phyloP scores from a whole-genome alignment of 30 jellyfish, hydroid and myxozoan species.

The Clytia hemisphaerica region DNA sequence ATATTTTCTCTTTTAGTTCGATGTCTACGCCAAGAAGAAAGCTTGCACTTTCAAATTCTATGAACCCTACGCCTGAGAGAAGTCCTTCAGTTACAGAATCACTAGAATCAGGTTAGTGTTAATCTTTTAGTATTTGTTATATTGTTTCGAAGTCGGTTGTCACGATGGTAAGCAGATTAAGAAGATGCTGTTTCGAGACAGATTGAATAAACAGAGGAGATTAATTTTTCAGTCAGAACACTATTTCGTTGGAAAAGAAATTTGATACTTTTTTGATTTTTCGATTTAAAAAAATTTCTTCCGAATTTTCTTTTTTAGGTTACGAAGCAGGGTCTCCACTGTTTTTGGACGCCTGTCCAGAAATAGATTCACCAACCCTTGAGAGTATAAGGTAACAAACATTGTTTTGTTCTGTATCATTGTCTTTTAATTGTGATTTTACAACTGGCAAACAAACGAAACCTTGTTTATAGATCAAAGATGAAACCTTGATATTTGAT shows the following conservation, averaged over 20 bases:
- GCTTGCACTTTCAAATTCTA: slow-evolving; percentile 49
- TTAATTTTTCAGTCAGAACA: too few species aligned
- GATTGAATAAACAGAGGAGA: too few species aligned
- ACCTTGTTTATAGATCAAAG: too few species aligned
- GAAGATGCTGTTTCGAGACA: too few species aligned
- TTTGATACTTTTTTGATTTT: too few species aligned
- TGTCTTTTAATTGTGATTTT: too few species aligned
- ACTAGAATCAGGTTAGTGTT: slow-evolving; percentile 65
- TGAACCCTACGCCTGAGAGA: slow-evolving; percentile 70
- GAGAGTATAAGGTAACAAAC: slow-evolving; percentile 17
- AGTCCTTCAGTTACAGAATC: slow-evolving; percentile 46
- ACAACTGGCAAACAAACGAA: too few species aligned
- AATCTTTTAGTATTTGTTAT: background rate
- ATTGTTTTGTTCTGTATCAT: too few species aligned
- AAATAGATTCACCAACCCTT: slow-evolving; percentile 27
- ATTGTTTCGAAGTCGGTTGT: background rate
- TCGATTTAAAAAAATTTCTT: background rate
- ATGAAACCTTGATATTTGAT: too few species aligned
- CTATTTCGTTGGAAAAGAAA: too few species aligned
- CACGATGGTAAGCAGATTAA: too few species aligned
- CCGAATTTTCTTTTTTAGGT: background rate
- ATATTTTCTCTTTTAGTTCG: slow-evolving; percentile 24
- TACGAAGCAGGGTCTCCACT: slow-evolving; percentile 20
- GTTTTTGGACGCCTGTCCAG: slow-evolving; percentile 16
- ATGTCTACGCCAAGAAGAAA: slow-evolving; percentile 88